Evolutionary conservation across 1,140 invertebrate genomes (phyloP), one percentile per base, ranked within the genome.

Genomic region (Limonius californicus): DNA sequence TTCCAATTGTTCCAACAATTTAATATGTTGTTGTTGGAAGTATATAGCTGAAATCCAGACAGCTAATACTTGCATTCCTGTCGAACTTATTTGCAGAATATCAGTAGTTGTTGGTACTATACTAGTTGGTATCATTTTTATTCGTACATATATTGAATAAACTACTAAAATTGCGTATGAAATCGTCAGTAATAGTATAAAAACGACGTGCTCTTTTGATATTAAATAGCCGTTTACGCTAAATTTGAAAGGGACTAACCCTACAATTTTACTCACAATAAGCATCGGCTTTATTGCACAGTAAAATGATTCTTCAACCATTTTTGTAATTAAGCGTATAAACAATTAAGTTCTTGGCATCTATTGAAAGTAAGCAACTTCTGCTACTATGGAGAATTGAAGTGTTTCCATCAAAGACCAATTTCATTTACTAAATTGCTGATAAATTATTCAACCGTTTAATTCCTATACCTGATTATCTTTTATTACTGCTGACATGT

Each of bases 281-380:
- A 61, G 32, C 19, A 65, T 11, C 11, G 59, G 59, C 23, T 35
- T 18, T 21, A 62, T 47, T 4, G 59, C 47, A 30, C 54, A 19
- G 6, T 27, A 35, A 19, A 63, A 59, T 11, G 47, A 63, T 35
- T 50, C 21, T 30, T 14, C 23, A 0, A 56, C 19, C 62, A 39
- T 39, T 39, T 27, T 27, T 27, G 9, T 27, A 27, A 27, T 27
- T n/a, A n/a, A n/a, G n/a, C n/a, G n/a, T n/a, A n/a, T n/a, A n/a
- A n/a, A n/a, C n/a, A n/a, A n/a, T n/a, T n/a, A n/a, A n/a, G n/a
- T n/a, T n/a, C n/a, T n/a, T n/a, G n/a, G n/a, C n/a, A n/a, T n/a
- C n/a, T n/a, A n/a, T n/a, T n/a, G n/a, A n/a, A n/a, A n/a, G n/a
- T n/a, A n/a, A n/a, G n/a, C n/a, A n/a, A n/a, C n/a, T n/a, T n/a